A percentile compares a stretch with the other conserved stretches of the same genome.
These are phyloP conservation scores for Semnornis frantzii DNA, from an alignment of 2,113 vertebrate genomes.

Conservation along the genomic window DNA sequence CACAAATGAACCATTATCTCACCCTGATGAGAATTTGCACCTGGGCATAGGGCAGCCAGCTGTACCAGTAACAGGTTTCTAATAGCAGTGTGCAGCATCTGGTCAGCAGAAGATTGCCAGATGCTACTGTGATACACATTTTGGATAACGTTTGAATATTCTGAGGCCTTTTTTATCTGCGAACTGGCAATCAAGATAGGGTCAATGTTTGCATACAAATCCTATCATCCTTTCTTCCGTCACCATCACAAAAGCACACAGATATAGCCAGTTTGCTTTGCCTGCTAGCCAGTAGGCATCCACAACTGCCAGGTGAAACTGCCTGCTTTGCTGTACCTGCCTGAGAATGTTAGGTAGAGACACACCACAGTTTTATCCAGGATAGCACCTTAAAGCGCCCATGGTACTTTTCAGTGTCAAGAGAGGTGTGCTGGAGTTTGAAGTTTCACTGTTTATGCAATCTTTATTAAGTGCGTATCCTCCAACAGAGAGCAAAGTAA, in stretches of 20 bases:
- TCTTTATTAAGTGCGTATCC: neutral
- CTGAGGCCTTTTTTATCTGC: neutral
- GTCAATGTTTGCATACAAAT: neutral
- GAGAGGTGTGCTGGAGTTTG: neutral
- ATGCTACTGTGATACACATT: neutral
- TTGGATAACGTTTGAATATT: neutral
- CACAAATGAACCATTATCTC: neutral
- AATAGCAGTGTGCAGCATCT: neutral
- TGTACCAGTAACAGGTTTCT: neutral
- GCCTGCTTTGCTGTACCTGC: neutral
- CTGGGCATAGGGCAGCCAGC: accelerated
- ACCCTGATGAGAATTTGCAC: neutral
- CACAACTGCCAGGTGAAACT: neutral
- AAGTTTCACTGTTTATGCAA: neutral
- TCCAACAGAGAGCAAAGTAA: neutral
- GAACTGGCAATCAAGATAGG: neutral
- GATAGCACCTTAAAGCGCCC: neutral
- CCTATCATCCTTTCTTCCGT: neutral
- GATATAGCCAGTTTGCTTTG: neutral
- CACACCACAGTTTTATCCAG: neutral
- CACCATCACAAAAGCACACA: neutral
- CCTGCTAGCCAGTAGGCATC: neutral
- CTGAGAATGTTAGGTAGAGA: neutral
- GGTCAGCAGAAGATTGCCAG: neutral
- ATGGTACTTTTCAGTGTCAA: neutral